Evolutionary conservation across 2,113 vertebrate species (phyloP).

Genomic region (Petroica traversi): DNA sequence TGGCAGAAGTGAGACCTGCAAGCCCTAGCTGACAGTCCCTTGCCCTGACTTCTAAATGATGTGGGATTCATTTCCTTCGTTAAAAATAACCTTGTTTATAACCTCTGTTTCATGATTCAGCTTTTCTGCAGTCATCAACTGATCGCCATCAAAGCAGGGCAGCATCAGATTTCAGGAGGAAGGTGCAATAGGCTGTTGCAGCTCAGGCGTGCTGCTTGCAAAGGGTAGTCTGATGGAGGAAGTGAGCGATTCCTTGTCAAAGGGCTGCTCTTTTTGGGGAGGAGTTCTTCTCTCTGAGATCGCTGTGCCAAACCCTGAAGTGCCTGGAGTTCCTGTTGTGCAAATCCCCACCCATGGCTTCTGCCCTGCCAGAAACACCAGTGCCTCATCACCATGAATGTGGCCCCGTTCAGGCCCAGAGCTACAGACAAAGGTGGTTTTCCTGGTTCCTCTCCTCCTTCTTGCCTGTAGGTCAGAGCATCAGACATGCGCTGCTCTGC

Average conservation of each 20-base stretch:
- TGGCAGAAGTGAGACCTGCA: not conserved
- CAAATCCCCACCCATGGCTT: not conserved
- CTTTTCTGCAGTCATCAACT: constrained; percentile 21
- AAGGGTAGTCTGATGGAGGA: not conserved
- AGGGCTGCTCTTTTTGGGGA: not conserved
- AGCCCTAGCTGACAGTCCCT: not conserved
- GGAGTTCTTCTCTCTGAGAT: not conserved
- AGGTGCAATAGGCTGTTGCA: not conserved
- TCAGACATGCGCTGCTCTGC: not conserved
- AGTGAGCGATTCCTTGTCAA: not conserved
- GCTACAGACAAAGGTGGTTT: not conserved
- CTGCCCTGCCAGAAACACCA: constrained; percentile 9
- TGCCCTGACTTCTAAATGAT: not conserved
- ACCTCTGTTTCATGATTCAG: constrained; percentile 49
- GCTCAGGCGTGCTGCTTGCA: not conserved
- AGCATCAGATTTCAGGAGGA: constrained; percentile 13
- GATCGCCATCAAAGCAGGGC: not conserved
- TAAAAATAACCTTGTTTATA: constrained; percentile 55
- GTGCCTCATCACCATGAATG: not conserved
- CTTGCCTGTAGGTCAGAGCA: constrained; percentile 25
- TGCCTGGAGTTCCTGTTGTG: not conserved
- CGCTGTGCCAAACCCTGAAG: not conserved
- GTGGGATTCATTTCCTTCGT: not conserved
- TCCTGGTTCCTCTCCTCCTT: not conserved
- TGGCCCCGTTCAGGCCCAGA: not conserved